phyloP scores from a whole-genome alignment of 2,888 invertebrate genomes.

The Phania funesta region DNA sequence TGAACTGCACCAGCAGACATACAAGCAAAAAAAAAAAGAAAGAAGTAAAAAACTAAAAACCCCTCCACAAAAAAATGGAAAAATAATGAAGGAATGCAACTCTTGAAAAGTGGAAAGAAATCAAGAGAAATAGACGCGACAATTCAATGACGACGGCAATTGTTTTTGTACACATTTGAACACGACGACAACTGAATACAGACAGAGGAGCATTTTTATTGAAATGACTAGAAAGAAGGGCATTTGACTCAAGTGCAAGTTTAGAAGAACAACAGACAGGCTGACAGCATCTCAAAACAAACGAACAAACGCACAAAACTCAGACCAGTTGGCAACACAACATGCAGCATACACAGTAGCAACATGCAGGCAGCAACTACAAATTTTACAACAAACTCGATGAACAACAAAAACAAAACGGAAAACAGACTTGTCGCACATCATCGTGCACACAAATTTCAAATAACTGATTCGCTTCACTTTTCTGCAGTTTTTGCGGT shows the following conservation, averaged over 20 bases:
- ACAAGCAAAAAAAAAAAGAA: not conserved
- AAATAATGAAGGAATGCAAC: slow-evolving; percentile 39
- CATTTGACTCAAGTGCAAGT: slow-evolving; percentile 57
- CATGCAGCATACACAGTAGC: slow-evolving; percentile 12
- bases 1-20: slow-evolving; percentile 33
- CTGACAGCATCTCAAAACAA: not conserved
- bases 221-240: not conserved
- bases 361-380: slow-evolving; percentile 13
- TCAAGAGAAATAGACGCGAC: slow-evolving; percentile 49
- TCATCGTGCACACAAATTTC: slow-evolving; percentile 36
- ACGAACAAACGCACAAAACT: slow-evolving; percentile 7
- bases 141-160: slow-evolving; percentile 56
- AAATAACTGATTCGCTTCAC: slow-evolving; percentile 8
- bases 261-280: slow-evolving; percentile 32
- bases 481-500: slow-evolving; percentile 16
- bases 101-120: slow-evolving; percentile 41
- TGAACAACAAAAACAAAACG: not conserved
- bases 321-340: slow-evolving; percentile 60
- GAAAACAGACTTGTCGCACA: slow-evolving; percentile 20
- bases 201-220: not conserved
- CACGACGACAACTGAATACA: not conserved
- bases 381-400: not conserved
- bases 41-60: slow-evolving; percentile 1
- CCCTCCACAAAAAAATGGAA: not conserved
- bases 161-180: slow-evolving; percentile 19